Base-by-base conservation (phyloP, 2,888 invertebrate species). In the Drosophila birchii region DNA sequence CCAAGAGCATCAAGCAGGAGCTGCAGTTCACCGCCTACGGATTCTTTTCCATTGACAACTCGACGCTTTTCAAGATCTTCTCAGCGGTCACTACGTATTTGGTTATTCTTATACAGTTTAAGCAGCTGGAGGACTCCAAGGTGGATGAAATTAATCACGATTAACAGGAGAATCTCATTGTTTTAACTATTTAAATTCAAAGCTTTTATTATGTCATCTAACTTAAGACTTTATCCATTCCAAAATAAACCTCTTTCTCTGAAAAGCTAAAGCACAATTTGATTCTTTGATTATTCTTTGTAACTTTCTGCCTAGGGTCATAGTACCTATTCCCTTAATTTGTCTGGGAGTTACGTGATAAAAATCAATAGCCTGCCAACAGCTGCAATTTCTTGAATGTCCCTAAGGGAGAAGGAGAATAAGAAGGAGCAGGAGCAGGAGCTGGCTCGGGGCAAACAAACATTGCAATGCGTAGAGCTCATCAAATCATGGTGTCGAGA, bases 81-180 rank as follows among this genome's bases (percentile, higher is more conserved):
- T 92, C 92, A 14, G 92, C 92, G 7, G 92, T 92, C 0, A 92
- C 92, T 41, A 92, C 92, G 0, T 92, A 92, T 64, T 81, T 92
- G 64, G 92, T 92, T 2, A 92, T 92, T 39, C 79, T 92, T 26
- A 92, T 92, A 63, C 92, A 92, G 76, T 92, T 92, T 34, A 92
- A 92, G 38, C 92, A 92, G 64, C 76, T 92, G 38, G 92, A 92
- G 77, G 92, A 92, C 47, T 91, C 91, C 2, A 91, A 91, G 66
- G 62, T 79, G 29, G 85, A 88, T 20, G 88, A 90, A 41, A 38
- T 56, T 18, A 23, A 20, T 1, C n/a, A 29, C 20, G 1, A 18
- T 11, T 38, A 32, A 11, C 7, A 29, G 11, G 4, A n/a, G n/a
- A 5, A 14, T 6, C 14, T 32, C 4, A 2, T 1, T 23, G 3